phyloP scores from a whole-genome alignment of 2,888 invertebrate genomes.

The Cyaniris semiargus region DNA sequence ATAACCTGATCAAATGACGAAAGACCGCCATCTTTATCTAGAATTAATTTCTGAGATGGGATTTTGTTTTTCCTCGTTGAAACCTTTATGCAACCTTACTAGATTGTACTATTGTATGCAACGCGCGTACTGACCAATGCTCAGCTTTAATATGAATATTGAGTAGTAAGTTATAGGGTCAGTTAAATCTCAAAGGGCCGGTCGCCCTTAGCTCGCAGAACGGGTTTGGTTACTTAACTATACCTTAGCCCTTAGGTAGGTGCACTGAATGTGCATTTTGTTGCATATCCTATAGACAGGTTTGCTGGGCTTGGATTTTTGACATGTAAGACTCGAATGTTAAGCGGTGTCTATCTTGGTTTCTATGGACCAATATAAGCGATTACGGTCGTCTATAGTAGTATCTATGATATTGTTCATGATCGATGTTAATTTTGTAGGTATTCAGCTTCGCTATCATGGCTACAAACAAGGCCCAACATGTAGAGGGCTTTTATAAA shows the following conservation, averaged over 20 bases:
- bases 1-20: too few relatives aligned
- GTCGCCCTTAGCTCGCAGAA: not conserved
- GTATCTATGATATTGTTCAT: too few relatives aligned
- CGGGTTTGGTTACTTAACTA: not conserved
- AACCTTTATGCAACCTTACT: not conserved
- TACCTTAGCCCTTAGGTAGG: not conserved
- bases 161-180: not conserved
- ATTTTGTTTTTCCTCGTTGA: not conserved
- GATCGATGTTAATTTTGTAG: too few relatives aligned
- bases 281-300: not conserved
- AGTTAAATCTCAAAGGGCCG: constrained; percentile 2
- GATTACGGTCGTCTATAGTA: too few relatives aligned
- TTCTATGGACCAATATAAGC: too few relatives aligned
- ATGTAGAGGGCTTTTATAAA: too few relatives aligned
- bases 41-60: not conserved
- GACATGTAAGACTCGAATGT: too few relatives aligned
- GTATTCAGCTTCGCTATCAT: too few relatives aligned
- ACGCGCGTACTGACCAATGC: not conserved
- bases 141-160: not conserved
- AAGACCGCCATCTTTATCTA: too few relatives aligned
- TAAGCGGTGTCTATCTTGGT: too few relatives aligned
- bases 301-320: not conserved
- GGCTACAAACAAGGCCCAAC: too few relatives aligned
- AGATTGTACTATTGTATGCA: not conserved
- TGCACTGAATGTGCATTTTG: not conserved